Evolutionary conservation across 2,888 invertebrate species (phyloP), one percentile per base, ranked within the genome.

Genomic region (Netelia virgata): DNA sequence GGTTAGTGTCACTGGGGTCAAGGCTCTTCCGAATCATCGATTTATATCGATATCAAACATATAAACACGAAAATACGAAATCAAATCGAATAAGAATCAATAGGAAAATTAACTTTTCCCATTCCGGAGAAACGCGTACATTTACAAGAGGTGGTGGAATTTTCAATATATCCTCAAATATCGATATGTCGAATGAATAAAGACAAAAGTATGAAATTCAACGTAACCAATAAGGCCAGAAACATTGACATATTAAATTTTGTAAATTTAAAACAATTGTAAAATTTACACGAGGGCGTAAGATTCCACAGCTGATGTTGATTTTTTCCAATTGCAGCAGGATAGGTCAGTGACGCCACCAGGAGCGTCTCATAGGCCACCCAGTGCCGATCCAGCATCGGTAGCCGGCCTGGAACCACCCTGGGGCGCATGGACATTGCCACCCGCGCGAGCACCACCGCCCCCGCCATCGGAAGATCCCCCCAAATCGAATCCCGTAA

Each of bases 401-500:
- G 92, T 89, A 10, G 91, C 89, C 0, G 87, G 89, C 11, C 82
- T 93, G 41, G 93, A 93, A 57, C 91, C 91, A 57, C 93, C 93
- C 0, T 93, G 93, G 93, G 92, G 92, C 8, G 91, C 92, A 3
- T 93, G 93, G 93, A 90, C 91, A 0, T 70, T 93, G 66, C 93
- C 93, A 0, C 94, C 96, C 43, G 95, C 96, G 59, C 95, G 94
- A 66, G 96, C 96, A 3, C 96, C 95, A 41, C 96, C 96, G 1
- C 94, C 94, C 0, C 94, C 94, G 73, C 92, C 94, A n/a, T 93
- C 96, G 8, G 94, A 95, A 11, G 95, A 95, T 66, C 95, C 94
- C 91, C 95, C 88, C 91, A 95, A 84, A 93, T 95, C 88, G 94
- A 95, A 91, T 94, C 96, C 97, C 70, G 97, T 97, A 63, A 95